Evolutionary conservation across 2,888 invertebrate genomes (phyloP).

Genomic region (Apodemia duryi): DNA sequence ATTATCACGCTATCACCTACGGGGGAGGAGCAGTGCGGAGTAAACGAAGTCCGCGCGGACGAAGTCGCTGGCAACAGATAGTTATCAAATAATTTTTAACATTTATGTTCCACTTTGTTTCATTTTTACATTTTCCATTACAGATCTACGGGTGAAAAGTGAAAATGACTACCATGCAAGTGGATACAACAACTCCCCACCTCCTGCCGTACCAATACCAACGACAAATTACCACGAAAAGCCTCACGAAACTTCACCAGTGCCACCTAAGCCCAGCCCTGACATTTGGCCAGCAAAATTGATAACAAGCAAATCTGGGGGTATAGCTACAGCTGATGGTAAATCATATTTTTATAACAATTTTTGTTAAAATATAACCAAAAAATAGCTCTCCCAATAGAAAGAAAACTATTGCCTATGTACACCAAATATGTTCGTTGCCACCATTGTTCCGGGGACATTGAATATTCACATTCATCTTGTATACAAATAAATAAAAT

Average conservation of each 20-base stretch:
- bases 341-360: slow-evolving; percentile 38
- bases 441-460: too few relatives aligned
- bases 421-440: too few relatives aligned
- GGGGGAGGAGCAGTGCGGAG: too few relatives aligned
- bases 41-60: too few relatives aligned
- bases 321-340: slow-evolving; percentile 92
- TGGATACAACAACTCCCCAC: slow-evolving; percentile 79
- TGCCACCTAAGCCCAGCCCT: slow-evolving; percentile 79
- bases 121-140: slow-evolving; percentile 36
- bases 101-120: not conserved
- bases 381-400: too few relatives aligned
- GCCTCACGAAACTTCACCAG: slow-evolving; percentile 67
- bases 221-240: slow-evolving; percentile 69
- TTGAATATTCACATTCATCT: too few relatives aligned
- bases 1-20: too few relatives aligned
- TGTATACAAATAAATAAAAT: too few relatives aligned
- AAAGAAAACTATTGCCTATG: too few relatives aligned
- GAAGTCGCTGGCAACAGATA: too few relatives aligned
- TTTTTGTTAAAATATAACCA: too few relatives aligned
- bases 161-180: slow-evolving; percentile 78
- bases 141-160: slow-evolving; percentile 89
- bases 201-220: slow-evolving; percentile 75
- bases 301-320: slow-evolving; percentile 86
- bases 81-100: not conserved
- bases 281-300: slow-evolving; percentile 82